phyloP scores from a whole-genome alignment of 1,140 invertebrate species.

The Drosophila pachea region DNA sequence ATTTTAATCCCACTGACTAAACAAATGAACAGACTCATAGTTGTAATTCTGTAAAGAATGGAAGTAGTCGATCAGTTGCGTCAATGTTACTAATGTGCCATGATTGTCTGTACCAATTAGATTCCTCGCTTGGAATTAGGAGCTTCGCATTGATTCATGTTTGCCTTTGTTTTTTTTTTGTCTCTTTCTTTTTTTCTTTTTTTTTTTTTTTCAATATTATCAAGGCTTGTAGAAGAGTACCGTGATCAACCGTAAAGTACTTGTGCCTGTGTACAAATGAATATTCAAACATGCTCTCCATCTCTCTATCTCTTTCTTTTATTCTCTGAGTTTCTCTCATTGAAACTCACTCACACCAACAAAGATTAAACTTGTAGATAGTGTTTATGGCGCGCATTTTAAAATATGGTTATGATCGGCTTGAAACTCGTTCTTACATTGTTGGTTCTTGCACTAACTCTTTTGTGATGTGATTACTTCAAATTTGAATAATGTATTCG shows the following conservation, averaged over 20 bases:
- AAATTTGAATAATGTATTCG: background rate
- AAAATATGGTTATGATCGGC: constrained; percentile 52
- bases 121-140: constrained; percentile 2
- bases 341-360: constrained; percentile 6
- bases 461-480: constrained; percentile 9
- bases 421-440: constrained; percentile 29
- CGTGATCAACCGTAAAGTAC: constrained; percentile 21
- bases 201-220: constrained; percentile 17
- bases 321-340: constrained; percentile 17
- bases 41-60: constrained; percentile 28
- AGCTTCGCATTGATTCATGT: background rate
- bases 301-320: too few species aligned
- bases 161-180: constrained; percentile 6
- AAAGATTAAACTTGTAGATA: constrained; percentile 27
- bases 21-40: constrained; percentile 9
- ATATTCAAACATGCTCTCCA: constrained; percentile 50
- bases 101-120: constrained; percentile 30
- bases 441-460: constrained; percentile 15
- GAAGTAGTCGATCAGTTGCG: constrained; percentile 1
- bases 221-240: constrained; percentile 39
- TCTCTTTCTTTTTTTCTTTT: too few species aligned
- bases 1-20: too few species aligned
- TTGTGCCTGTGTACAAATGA: constrained; percentile 34
- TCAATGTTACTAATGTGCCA: constrained; percentile 10
- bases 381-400: constrained; percentile 70